Conservation (phyloP, 2,113 vertebrate genomes). For the Pantherophis guttatus region DNA sequence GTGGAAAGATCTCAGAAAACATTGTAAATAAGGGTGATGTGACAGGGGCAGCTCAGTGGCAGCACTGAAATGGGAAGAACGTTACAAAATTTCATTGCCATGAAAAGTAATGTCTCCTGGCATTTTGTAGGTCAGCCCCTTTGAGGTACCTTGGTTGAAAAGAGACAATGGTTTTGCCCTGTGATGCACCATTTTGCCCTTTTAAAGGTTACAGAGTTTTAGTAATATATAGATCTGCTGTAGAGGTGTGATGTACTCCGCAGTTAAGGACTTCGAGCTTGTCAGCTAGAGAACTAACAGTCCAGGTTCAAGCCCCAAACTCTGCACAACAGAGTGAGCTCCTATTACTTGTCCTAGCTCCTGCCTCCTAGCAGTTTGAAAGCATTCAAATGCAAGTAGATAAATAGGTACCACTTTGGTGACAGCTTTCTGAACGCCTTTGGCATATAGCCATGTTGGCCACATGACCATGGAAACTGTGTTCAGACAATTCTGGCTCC, state of each 20-base stretch:
- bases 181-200: not conserved
- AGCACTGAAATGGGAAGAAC: not conserved
- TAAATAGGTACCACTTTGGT: not conserved
- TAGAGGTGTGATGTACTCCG: not conserved
- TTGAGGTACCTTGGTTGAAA: not conserved
- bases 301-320: rapidly evolving
- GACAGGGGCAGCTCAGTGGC: not conserved
- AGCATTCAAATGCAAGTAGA: not conserved
- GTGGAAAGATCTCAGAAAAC: not conserved
- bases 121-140: not conserved
- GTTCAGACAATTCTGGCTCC: not conserved
- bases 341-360: not conserved
- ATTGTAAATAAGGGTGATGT: not conserved
- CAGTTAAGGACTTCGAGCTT: not conserved
- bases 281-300: not conserved
- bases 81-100: not conserved
- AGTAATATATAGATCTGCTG: not conserved
- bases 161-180: not conserved
- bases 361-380: not conserved
- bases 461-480: not conserved
- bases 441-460: not conserved
- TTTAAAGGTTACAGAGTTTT: not conserved
- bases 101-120: not conserved
- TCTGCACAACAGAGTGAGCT: not conserved
- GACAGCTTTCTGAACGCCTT: not conserved